These are phyloP conservation scores for Ectropis grisescens DNA, from an alignment of 1,140 invertebrate species.

Conservation along the genomic window DNA sequence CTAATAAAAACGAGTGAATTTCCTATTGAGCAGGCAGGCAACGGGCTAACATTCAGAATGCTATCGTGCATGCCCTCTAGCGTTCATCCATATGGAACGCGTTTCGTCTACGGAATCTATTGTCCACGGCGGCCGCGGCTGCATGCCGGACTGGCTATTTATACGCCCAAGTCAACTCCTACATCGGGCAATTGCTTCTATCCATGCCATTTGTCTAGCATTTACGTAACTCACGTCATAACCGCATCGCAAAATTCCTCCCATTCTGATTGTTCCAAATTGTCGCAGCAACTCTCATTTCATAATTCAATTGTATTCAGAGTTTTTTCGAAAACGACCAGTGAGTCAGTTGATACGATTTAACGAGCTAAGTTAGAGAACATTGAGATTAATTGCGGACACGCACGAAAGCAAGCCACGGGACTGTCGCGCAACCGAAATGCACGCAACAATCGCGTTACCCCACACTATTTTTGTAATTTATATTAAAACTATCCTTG, in stretches of 20 bases:
- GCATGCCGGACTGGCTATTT: slow-evolving; percentile 42
- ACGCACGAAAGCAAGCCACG: slow-evolving; percentile 10
- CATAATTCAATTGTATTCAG: background rate
- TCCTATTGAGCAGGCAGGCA: slow-evolving; percentile 5
- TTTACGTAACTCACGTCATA: slow-evolving; percentile 21
- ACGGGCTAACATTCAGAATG: slow-evolving; percentile 18
- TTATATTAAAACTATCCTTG: slow-evolving; percentile 17
- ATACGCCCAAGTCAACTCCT: slow-evolving; percentile 44
- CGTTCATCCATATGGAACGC: slow-evolving; percentile 60
- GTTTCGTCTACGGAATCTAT: slow-evolving; percentile 59
- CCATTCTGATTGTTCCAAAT: slow-evolving; percentile 19
- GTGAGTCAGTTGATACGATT: background rate
- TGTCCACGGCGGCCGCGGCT: slow-evolving; percentile 31
- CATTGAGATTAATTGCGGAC: slow-evolving; percentile 15
- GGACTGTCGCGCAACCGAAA: slow-evolving; percentile 3
- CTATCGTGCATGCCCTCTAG: slow-evolving; percentile 41
- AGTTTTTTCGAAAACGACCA: background rate
- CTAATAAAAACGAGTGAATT: slow-evolving; percentile 4
- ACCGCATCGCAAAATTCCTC: background rate
- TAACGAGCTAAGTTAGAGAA: slow-evolving; percentile 8
- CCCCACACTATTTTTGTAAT: slow-evolving; percentile 7
- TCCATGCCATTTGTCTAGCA: slow-evolving; percentile 11
- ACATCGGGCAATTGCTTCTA: slow-evolving; percentile 27
- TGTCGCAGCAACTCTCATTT: slow-evolving; percentile 1
- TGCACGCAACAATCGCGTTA: slow-evolving; percentile 1